A percentile compares a stretch with the other conserved stretches of the same genome.
phyloP scores from a whole-genome alignment of 2,888 invertebrate species.

The Phengaris alcon region DNA sequence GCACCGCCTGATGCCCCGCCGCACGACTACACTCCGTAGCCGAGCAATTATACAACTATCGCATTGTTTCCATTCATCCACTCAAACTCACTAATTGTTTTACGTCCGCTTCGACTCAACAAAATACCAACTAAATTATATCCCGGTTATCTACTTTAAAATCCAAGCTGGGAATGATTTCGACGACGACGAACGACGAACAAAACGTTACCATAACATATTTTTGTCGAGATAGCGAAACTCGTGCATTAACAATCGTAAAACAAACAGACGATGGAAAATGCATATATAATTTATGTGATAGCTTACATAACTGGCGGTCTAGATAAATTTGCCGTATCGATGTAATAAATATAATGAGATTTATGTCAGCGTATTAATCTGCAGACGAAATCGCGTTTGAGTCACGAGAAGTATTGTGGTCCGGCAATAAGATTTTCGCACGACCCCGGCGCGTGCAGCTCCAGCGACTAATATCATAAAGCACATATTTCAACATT shows the following conservation, averaged over 20 bases:
- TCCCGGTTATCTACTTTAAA: no score
- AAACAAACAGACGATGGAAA: slow-evolving; percentile 25
- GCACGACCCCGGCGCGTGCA: slow-evolving; percentile 62
- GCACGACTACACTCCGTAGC: slow-evolving; percentile 38
- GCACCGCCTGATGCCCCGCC: slow-evolving; percentile 44
- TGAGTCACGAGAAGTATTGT: slow-evolving; percentile 71
- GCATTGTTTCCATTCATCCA: slow-evolving; percentile 42
- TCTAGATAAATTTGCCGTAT: slow-evolving; percentile 46
- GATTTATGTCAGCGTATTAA: slow-evolving; percentile 73
- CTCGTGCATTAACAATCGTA: slow-evolving; percentile 24
- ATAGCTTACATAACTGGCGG: slow-evolving; percentile 31
- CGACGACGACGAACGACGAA: neutral
- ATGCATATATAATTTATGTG: slow-evolving; percentile 26
- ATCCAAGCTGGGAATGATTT: neutral
- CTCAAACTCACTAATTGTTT: slow-evolving; percentile 48
- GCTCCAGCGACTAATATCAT: slow-evolving; percentile 53
- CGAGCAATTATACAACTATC: slow-evolving; percentile 54
- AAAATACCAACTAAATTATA: slow-evolving; percentile 6
- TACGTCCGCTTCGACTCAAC: slow-evolving; percentile 1
- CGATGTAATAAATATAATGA: slow-evolving; percentile 69
- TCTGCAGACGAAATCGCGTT: slow-evolving; percentile 65
- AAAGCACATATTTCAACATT: slow-evolving; percentile 59
- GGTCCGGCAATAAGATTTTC: slow-evolving; percentile 62
- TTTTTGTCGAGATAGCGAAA: neutral
- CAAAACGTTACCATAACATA: neutral